Conservation (phyloP, 2,888 invertebrate genomes). For the Sesia bembeciformis region DNA sequence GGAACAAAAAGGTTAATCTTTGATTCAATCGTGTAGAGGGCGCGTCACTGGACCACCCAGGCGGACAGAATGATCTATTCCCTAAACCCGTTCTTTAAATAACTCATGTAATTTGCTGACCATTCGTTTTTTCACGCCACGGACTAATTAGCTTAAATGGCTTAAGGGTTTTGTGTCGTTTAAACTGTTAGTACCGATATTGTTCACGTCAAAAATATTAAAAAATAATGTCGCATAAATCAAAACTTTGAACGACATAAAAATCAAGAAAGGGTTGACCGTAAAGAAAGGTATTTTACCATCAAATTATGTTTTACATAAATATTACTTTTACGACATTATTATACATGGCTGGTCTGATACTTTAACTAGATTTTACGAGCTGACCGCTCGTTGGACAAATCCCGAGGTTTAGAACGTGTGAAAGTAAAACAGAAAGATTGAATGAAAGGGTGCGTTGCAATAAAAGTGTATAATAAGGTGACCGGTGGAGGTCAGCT, state of each 20-base stretch:
- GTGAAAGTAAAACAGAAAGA: slow-evolving; percentile 53
- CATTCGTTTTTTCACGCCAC: slow-evolving; percentile 2
- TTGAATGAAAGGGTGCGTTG: slow-evolving; percentile 36
- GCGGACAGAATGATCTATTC: slow-evolving; percentile 30
- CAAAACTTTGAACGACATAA: slow-evolving; percentile 19
- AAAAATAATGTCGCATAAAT: slow-evolving; percentile 11
- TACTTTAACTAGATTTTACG: slow-evolving; percentile 48
- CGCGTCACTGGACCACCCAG: slow-evolving; percentile 44
- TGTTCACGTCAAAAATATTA: not conserved
- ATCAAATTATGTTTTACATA: slow-evolving; percentile 15
- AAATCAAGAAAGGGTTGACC: slow-evolving; percentile 13
- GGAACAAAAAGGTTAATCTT: slow-evolving; percentile 27
- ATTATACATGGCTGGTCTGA: slow-evolving; percentile 43
- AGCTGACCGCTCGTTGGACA: slow-evolving; percentile 52
- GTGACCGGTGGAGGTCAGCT: slow-evolving; percentile 42
- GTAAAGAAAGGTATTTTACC: slow-evolving; percentile 1
- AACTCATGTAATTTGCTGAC: slow-evolving; percentile 8
- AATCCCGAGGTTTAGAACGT: slow-evolving; percentile 61
- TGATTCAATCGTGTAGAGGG: slow-evolving; percentile 7
- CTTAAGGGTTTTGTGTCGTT: not conserved
- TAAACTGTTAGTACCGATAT: not conserved
- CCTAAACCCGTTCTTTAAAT: slow-evolving; percentile 16
- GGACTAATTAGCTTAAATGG: slow-evolving; percentile 6
- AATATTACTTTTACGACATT: slow-evolving; percentile 63
- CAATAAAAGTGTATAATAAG: slow-evolving; percentile 42